Evolutionary conservation across 2,888 invertebrate species (phyloP).

Genomic region (Reticulitermes lucifugus): DNA sequence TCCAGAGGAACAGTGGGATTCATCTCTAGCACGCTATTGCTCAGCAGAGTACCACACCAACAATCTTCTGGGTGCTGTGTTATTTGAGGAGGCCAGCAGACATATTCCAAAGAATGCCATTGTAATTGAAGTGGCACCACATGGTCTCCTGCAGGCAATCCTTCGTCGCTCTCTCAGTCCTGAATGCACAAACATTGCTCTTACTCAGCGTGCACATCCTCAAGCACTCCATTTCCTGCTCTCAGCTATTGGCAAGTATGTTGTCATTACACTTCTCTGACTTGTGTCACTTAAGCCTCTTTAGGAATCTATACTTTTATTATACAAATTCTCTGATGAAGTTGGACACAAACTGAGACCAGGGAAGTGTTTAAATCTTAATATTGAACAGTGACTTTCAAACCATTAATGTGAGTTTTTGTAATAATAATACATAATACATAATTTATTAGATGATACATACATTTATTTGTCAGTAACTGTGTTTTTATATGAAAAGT

Average conservation of each 20-base stretch:
- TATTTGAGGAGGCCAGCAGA: constrained; percentile 65
- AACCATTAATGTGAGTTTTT: no score
- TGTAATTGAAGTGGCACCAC: constrained; percentile 90
- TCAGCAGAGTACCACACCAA: constrained; percentile 92
- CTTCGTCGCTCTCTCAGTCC: constrained; percentile 79
- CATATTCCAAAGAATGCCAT: constrained; percentile 86
- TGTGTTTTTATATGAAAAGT: no score
- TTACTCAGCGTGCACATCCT: constrained; percentile 78
- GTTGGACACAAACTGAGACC: no score
- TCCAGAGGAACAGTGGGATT: constrained; percentile 78
- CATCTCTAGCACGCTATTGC: constrained; percentile 71
- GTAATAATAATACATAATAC: no score
- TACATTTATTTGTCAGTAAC: no score
- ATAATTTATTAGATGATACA: no score
- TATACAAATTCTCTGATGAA: no score
- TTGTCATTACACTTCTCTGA: constrained; percentile 31
- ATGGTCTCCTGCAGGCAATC: constrained; percentile 89
- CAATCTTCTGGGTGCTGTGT: constrained; percentile 74
- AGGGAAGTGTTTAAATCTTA: no score
- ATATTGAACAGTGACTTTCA: no score
- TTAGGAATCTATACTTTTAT: no score
- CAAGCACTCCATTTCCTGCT: constrained; percentile 74
- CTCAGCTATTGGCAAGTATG: constrained; percentile 74
- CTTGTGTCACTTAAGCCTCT: no score
- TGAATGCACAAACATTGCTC: constrained; percentile 78